These are phyloP conservation scores for Argyrosomus regius DNA, from an alignment of 2,797 vertebrate species.

Conservation along the genomic window DNA sequence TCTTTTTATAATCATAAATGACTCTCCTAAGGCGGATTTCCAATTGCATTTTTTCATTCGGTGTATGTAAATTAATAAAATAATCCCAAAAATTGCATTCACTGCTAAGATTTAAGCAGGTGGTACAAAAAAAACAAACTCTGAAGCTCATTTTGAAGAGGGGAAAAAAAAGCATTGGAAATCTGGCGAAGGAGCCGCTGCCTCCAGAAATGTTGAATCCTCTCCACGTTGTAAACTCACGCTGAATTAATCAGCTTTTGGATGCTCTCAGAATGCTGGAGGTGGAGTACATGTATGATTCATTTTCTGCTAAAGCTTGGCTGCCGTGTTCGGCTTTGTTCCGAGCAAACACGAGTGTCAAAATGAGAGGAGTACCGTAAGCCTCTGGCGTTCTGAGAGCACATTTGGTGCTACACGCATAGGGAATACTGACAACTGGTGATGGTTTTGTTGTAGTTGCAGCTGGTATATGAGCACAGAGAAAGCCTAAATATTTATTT, in stretches of 20 bases:
- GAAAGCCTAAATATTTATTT: neutral
- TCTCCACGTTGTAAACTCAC: neutral
- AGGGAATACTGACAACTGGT: conserved; percentile 10
- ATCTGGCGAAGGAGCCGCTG: conserved; percentile 5
- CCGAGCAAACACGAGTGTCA: neutral
- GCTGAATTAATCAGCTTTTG: neutral
- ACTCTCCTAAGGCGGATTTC: conserved; percentile 25
- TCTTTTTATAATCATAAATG: neutral
- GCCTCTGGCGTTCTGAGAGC: conserved; percentile 11
- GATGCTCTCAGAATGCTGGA: conserved; percentile 38
- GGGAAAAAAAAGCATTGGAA: conserved; percentile 6
- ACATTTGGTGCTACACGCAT: neutral
- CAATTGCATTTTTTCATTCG: neutral
- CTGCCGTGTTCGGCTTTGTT: neutral
- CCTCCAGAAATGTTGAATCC: neutral
- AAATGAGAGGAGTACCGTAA: neutral
- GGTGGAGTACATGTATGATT: neutral
- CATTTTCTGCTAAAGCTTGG: neutral
- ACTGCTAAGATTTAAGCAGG: neutral
- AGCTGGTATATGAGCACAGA: neutral
- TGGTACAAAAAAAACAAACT: neutral
- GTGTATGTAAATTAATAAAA: neutral
- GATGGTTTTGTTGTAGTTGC: conserved; percentile 25
- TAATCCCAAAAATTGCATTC: too few relatives aligned
- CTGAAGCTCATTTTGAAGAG: neutral